Evolutionary conservation across 2,113 vertebrate genomes (phyloP).

Genomic region (Corythoichthys intestinalis): DNA sequence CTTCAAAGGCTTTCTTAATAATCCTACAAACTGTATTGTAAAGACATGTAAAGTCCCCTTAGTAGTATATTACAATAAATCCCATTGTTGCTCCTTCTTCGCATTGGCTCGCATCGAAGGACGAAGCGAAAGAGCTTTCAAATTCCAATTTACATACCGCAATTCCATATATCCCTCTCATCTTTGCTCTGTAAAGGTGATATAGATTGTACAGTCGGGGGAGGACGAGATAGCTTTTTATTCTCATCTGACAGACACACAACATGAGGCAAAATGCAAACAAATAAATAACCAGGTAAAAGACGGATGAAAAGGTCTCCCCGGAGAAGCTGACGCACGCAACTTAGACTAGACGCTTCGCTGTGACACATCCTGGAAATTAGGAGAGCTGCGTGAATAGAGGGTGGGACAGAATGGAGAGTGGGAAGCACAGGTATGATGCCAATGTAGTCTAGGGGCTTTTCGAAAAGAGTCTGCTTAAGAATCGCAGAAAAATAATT

Average conservation of each 20-base stretch:
- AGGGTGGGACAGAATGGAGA: constrained; percentile 16
- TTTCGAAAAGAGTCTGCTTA: constrained; percentile 34
- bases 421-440: constrained; percentile 17
- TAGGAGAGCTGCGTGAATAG: constrained; percentile 31
- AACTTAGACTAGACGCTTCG: constrained; percentile 50
- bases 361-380: constrained; percentile 40
- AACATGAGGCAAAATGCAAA: constrained; percentile 32
- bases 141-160: constrained; percentile 66
- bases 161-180: constrained; percentile 21
- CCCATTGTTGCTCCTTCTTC: constrained; percentile 35
- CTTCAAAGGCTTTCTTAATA: constrained; percentile 46
- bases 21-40: constrained; percentile 48
- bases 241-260: constrained; percentile 47
- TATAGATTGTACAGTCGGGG: constrained; percentile 13
- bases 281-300: constrained; percentile 55
- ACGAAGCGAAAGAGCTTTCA: constrained; percentile 34
- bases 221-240: constrained; percentile 30
- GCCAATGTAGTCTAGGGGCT: constrained; percentile 25
- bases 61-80: constrained; percentile 44
- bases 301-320: constrained; percentile 48
- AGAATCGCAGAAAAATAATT: constrained; percentile 34
- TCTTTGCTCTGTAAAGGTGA: constrained; percentile 11
- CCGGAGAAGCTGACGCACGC: constrained; percentile 25
- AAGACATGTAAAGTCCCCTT: constrained; percentile 21
- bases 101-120: constrained; percentile 40